phyloP scores from a whole-genome alignment of 2,113 vertebrate genomes.

The Nipponia nippon region DNA sequence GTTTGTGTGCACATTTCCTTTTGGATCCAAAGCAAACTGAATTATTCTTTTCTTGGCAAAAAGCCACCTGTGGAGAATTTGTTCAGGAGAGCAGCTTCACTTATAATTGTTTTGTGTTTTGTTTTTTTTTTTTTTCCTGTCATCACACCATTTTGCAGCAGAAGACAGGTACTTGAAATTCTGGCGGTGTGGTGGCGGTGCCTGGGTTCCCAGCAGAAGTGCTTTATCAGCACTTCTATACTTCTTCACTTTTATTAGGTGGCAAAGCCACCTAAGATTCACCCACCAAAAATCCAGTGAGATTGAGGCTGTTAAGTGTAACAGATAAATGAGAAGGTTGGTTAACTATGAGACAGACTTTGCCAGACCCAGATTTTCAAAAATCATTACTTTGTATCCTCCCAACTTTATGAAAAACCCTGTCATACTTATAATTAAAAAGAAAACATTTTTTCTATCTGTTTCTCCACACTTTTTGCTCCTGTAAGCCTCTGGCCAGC shows the following conservation, averaged over 20 bases:
- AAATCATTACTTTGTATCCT: background rate
- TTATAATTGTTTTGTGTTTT: background rate
- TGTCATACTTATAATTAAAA: background rate
- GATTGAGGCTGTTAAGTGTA: background rate
- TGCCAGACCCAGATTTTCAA: background rate
- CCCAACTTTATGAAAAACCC: background rate
- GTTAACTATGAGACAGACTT: background rate
- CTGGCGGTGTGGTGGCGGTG: background rate
- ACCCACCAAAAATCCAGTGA: background rate
- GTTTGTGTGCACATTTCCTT: background rate
- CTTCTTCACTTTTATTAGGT: no score
- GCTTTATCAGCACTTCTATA: no score
- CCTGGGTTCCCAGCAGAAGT: background rate
- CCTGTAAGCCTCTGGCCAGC: background rate
- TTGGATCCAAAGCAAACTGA: background rate
- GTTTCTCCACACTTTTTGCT: background rate
- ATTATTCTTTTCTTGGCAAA: background rate
- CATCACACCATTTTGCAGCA: background rate
- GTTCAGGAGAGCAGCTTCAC: background rate
- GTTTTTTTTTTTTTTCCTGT: background rate
- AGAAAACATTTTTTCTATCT: background rate
- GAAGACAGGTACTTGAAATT: background rate
- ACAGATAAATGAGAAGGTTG: background rate
- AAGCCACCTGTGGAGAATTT: background rate
- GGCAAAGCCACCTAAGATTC: background rate